Base-by-base conservation (phyloP, 1,140 invertebrate genomes). In the Formica selysi region DNA sequence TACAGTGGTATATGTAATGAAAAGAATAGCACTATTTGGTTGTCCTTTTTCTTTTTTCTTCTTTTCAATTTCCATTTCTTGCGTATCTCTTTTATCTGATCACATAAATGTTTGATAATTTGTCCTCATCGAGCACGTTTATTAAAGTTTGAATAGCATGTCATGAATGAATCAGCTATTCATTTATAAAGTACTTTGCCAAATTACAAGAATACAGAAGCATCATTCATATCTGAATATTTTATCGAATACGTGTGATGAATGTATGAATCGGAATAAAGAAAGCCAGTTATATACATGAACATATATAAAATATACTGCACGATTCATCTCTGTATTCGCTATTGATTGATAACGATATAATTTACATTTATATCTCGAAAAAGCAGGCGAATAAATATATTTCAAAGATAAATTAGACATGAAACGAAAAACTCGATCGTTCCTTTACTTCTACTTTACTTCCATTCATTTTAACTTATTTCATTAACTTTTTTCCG, bases 381-480 rank as follows among this genome's bases (percentile, higher is more conserved):
- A 32, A 48, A 0, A 76, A 29, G 10, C 19, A 11, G 26, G 2
- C 26, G 16, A 62, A 44, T 26, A 19, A 13, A 44, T 10, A 22
- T n/a, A 61, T 41, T 16, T 57, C 10, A 22, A 57, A 41, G 13
- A 70, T 26, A 70, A 70, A 54, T 70, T 68, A 41, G 0, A 29
- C 26, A 38, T 3, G 32, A 19, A 76, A 22, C 22, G 22, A 22
- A 22, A 22, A 22, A 65, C 29, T 65, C 41, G 29, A 29, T 79
- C 32, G 16, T 13, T 22, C n/a, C 61, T 64, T 67, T 65, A 48
- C 41, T 44, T 48, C 41, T 48, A 64, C 26, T 78, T 78, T 5
- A 76, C 8, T 61, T 41, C 19, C 16, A 62, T 76, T 79, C 29
- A 36, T 41, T 79, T 13, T 29, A 48, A 36, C 41, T 48, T 32